These are phyloP conservation scores for Melinaea menophilus DNA, from an alignment of 2,888 invertebrate genomes.

Conservation along the genomic window DNA sequence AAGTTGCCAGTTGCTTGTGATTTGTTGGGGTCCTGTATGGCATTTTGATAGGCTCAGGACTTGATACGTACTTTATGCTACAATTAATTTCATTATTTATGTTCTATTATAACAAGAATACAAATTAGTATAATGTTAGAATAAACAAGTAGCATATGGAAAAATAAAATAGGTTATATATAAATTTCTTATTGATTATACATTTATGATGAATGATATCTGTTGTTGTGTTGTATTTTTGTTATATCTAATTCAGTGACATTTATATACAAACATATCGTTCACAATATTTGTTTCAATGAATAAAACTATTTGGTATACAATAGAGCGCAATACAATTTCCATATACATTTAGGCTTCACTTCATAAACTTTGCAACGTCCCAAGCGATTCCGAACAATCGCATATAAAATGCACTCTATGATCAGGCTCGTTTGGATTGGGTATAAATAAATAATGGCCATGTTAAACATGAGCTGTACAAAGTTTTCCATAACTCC, in stretches of 20 bases:
- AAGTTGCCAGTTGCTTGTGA: slow-evolving; percentile 39
- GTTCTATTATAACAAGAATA: neutral
- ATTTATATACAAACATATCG: neutral
- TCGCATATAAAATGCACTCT: slow-evolving; percentile 31
- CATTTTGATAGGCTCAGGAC: slow-evolving; percentile 15
- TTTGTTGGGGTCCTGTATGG: slow-evolving; percentile 33
- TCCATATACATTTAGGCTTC: slow-evolving; percentile 1
- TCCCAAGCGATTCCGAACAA: slow-evolving; percentile 27
- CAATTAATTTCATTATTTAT: slow-evolving; percentile 9
- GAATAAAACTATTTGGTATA: neutral
- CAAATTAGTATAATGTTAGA: slow-evolving; percentile 7
- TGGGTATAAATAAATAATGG: slow-evolving; percentile 27
- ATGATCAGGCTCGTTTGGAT: slow-evolving; percentile 25
- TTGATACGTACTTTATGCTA: slow-evolving; percentile 6
- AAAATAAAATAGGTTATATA: neutral
- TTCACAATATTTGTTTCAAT: neutral
- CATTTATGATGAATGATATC: neutral
- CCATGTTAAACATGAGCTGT: slow-evolving; percentile 26
- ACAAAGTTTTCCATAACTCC: slow-evolving; percentile 20
- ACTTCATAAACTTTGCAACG: slow-evolving; percentile 8
- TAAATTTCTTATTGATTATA: neutral
- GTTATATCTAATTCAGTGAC: too few species aligned
- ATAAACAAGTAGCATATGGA: neutral
- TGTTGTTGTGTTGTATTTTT: too few species aligned
- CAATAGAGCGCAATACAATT: neutral